Base-by-base conservation (phyloP, 2,797 vertebrate species). In the Cyclopterus lumpus region DNA sequence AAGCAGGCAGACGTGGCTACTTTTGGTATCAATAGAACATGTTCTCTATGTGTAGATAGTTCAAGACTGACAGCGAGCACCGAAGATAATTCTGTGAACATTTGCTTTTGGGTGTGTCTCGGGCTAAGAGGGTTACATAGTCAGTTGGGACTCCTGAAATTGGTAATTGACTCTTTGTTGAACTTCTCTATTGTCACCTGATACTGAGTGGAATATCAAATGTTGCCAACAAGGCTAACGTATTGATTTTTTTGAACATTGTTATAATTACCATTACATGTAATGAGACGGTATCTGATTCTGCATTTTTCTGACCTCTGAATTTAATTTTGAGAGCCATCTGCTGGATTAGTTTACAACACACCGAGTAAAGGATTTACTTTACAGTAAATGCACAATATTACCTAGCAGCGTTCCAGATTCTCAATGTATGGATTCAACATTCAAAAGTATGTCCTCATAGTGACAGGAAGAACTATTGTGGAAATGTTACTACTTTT, bases 181-280 rank as follows among this genome's bases (percentile, higher is more conserved):
- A 55, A 44, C 40, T 3, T 38, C n/a, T 61, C 11, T 2, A 16
- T 9, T 30, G 44, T 55, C 57, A 61, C 46, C 51, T 26, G 49
- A 75, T 49, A 30, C 28, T n/a, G 20, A 60, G 34, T n/a, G 38
- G 24, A 26, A 26, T 54, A 42, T 73, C 54, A 61, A n/a, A 77
- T 73, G 24, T 66, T 40, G 10, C 38, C 24, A 24, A 38, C 16
- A 67, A 63, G 32, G 32, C 54, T 10, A 48, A 38, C 70, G 10
- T 11, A 73, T 59, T 63, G 67, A 66, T 81, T 67, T 36, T 67
- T 30, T 62, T 1, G 55, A 62, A 67, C 36, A 18, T 5, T 38
- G 30, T 48, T 64, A 34, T 26, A n/a, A 28, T 38, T n/a, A 26
- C 22, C n/a, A 20, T 24, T 14, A 10, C n/a, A 44, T 8, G 1